A percentile compares a stretch with the other conserved stretches of the same genome.
phyloP scores from a whole-genome alignment of 2,113 vertebrate species.

The Peromyscus californicus region DNA sequence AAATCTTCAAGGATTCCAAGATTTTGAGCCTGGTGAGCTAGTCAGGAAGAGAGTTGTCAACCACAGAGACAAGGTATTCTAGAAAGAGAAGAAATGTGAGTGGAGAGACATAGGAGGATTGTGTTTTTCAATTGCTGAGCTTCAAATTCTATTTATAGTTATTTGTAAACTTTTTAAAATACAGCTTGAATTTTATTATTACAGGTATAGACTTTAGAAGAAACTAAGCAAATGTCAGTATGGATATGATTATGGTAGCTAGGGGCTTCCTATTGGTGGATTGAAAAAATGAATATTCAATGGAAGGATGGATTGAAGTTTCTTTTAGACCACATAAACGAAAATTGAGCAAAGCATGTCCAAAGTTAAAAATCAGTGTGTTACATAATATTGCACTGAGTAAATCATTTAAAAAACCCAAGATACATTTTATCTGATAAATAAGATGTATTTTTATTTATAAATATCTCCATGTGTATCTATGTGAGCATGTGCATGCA shows the following conservation, averaged over 20 bases:
- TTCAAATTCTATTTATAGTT: slow-evolving; percentile 5
- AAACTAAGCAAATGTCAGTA: slow-evolving; percentile 51
- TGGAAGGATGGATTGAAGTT: not conserved
- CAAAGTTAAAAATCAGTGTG: slow-evolving; percentile 31
- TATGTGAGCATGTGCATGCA: not conserved
- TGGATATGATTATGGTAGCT: not conserved
- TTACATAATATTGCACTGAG: not conserved
- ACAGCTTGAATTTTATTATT: not conserved
- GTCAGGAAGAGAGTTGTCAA: not conserved
- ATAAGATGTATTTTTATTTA: not conserved
- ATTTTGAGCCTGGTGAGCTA: not conserved
- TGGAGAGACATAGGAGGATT: not conserved
- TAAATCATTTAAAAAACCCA: not conserved
- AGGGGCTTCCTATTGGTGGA: not conserved
- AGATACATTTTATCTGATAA: not conserved
- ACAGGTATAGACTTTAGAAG: slow-evolving; percentile 8
- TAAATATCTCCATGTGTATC: too few species aligned
- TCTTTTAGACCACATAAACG: slow-evolving; percentile 41
- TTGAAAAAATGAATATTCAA: not conserved
- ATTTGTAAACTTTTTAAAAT: slow-evolving; percentile 17
- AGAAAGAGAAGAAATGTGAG: slow-evolving; percentile 13
- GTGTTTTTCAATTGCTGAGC: not conserved
- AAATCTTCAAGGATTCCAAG: not conserved
- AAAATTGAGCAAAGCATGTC: slow-evolving; percentile 2
- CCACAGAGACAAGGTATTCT: not conserved